Evolutionary conservation across 2,797 vertebrate genomes (phyloP), one percentile per base, ranked within the genome.

Genomic region (Cynopterus sphinx): DNA sequence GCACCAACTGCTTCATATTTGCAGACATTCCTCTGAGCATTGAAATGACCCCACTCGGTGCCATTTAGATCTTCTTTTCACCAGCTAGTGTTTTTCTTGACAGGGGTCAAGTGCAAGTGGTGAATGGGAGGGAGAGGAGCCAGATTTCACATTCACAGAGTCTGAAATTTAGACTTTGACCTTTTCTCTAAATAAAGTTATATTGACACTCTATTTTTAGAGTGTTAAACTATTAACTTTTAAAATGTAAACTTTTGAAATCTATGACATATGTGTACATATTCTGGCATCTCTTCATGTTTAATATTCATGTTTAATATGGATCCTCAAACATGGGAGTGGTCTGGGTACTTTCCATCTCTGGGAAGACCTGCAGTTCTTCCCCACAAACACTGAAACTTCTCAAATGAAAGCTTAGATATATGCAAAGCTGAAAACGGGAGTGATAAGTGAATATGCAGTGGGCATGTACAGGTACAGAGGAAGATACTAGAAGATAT

Each of bases 201-300:
- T 46, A 70, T 19, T 75, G 75, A 84, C 1, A 65, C 71, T 74
- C 41, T 70, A 78, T 17, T 90, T 91, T 70, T 61, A 17, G 8
- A 74, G 22, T 70, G 43, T 78, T 81, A 65, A 93, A 68, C 36
- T 87, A 43, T 43, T 70, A 86, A 77, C 46, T 94, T 90, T 90
- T 71, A 31, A 96, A 88, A 79, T 65, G n/a, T 74, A 82, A 96
- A 88, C 49, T 90, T 81, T 85, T 94, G 39, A 77, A 95, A 86
- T 84, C 49, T 61, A 28, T 36, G 51, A 49, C 28, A 19, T 59
- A 57, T 26, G n/a, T 89, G 31, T 21, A 71, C 2, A 17, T 21
- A 5, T 39, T 87, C 78, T 73, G 19, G 31, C 31, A 73, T 85
- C 13, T 46, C 49, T 92, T 31, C 63, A 88, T 26, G 81, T 89